Evolutionary conservation across 2,113 vertebrate genomes (phyloP), one percentile per base, ranked within the genome.

Genomic region (Suncus etruscus): DNA sequence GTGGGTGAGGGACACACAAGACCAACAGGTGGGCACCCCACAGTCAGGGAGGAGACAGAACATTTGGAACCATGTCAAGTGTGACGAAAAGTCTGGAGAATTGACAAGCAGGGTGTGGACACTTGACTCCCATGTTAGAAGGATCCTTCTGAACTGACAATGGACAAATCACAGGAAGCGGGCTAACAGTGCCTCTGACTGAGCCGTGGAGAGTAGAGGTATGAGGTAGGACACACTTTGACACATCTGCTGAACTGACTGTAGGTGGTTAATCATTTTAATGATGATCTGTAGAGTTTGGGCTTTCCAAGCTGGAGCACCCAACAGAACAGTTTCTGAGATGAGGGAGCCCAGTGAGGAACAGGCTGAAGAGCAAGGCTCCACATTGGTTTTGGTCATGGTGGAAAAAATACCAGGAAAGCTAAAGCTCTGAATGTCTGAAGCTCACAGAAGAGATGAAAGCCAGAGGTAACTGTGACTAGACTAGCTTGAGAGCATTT

Each of bases 201-300:
- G 39, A 5, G 31, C 6, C 29, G 29, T 66, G 50, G 20, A 61
- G 31, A 15, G 54, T 4, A 63, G 15, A 51, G 1, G 24, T 32
- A 45, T n/a, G 11, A 70, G 83, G 68, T 39, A 6, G 27, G 7
- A 78, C 18, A 39, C 48, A 69, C 48, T 87, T 65, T 18, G 24
- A 61, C 50, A 29, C 22, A 68, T 77, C 4, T 73, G 54, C 18
- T 81, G 24, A 85, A 85, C 1, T 70, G 5, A 94, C 80, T 63
- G 1, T 8, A 91, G n/a, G 86, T 14, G 51, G 47, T 73, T 63
- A 75, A 80, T 32, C 9, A n/a, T 6, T 2, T 81, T 48, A 32
- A 90, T 25, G 16, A 85, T 68, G 39, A 88, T 82, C 84, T 76
- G 61, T 63, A 39, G 63, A 5, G 48, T 76, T 90, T 90, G 48